A percentile compares a stretch with the other conserved stretches of the same genome.
phyloP scores from a whole-genome alignment of 2,113 vertebrate species.

The Neolamprologus cancellatus region DNA sequence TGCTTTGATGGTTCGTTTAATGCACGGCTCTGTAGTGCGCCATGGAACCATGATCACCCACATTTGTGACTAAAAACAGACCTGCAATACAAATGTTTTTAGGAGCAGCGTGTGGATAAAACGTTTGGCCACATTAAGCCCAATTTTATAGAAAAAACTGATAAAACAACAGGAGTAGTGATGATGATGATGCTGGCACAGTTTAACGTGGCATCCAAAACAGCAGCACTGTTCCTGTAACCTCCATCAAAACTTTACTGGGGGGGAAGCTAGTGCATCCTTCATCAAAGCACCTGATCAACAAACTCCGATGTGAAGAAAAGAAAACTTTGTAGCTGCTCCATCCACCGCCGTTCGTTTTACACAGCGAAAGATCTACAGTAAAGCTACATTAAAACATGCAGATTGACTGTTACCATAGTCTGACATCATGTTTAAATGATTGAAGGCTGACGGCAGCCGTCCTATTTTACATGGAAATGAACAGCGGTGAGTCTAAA shows the following conservation, averaged over 20 bases:
- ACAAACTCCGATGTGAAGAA: not conserved
- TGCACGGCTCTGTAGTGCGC: accelerated
- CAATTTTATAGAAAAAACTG: not conserved
- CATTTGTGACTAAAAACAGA: not conserved
- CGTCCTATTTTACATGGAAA: not conserved
- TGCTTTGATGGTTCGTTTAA: not conserved
- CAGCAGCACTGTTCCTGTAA: not conserved
- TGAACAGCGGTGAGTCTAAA: not conserved
- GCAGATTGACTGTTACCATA: not conserved
- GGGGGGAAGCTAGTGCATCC: not conserved
- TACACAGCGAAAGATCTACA: accelerated
- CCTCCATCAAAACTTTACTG: not conserved
- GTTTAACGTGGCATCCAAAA: not conserved
- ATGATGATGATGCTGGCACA: not conserved
- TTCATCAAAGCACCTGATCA: not conserved
- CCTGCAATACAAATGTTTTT: not conserved
- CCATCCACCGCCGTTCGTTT: not conserved
- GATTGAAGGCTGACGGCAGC: not conserved
- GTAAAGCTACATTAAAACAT: not conserved
- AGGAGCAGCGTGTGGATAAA: not conserved
- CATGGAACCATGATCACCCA: not conserved
- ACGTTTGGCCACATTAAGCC: not conserved
- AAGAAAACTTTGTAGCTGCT: not conserved
- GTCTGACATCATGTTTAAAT: not conserved
- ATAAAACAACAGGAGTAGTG: not conserved